These are phyloP conservation scores for Acanthoscelides obtectus DNA, from an alignment of 2,888 invertebrate species.

Conservation along the genomic window DNA sequence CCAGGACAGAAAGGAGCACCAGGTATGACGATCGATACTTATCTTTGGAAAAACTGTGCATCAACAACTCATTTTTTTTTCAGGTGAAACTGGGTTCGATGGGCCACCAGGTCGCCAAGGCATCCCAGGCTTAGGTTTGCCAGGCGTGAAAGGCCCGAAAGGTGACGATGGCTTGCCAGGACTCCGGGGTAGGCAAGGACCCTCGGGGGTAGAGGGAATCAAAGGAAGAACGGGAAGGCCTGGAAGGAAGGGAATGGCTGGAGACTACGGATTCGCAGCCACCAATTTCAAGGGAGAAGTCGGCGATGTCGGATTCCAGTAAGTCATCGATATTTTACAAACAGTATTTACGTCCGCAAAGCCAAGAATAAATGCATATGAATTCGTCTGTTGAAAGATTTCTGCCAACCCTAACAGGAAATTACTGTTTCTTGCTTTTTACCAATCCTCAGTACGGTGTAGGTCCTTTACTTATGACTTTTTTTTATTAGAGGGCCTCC, in stretches of 20 bases:
- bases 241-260: slow-evolving; percentile 56
- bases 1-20: slow-evolving; percentile 77
- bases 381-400: too few relatives aligned
- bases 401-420: too few relatives aligned
- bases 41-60: too few relatives aligned
- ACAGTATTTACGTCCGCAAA: background rate
- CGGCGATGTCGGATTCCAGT: slow-evolving; percentile 50
- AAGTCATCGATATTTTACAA: slow-evolving; percentile 17
- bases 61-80: too few relatives aligned
- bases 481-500: slow-evolving; percentile 43
- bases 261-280: slow-evolving; percentile 59
- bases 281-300: slow-evolving; percentile 49
- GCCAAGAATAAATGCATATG: background rate
- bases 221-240: slow-evolving; percentile 58
- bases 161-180: slow-evolving; percentile 58
- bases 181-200: slow-evolving; percentile 54
- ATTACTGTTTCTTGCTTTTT: too few relatives aligned
- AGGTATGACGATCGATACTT: too few relatives aligned
- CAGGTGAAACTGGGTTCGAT: slow-evolving; percentile 58
- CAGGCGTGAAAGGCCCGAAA: slow-evolving; percentile 56
- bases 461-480: too few relatives aligned
- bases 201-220: slow-evolving; percentile 56
- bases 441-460: too few relatives aligned
- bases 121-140: slow-evolving; percentile 54
- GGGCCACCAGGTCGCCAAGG: slow-evolving; percentile 65